Evolutionary conservation across 1,140 invertebrate genomes (phyloP).

Genomic region (Uloborus diversus): DNA sequence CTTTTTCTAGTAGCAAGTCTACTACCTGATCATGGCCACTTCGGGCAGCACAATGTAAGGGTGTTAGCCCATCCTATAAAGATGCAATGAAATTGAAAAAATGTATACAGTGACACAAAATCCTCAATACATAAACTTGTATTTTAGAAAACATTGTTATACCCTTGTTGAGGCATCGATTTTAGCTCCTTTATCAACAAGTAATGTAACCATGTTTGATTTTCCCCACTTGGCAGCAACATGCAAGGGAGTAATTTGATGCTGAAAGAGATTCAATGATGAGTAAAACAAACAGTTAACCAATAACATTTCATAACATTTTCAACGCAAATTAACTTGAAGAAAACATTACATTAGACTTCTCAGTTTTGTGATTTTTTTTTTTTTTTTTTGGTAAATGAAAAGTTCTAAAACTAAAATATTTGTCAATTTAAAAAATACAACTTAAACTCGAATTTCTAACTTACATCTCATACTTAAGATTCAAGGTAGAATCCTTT

Average conservation of each 20-base stretch:
- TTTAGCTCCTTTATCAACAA: conserved; percentile 90
- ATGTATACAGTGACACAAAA: not conserved
- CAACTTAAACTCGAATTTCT: no score
- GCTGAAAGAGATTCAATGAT: conserved; percentile 62
- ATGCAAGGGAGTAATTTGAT: conserved; percentile 76
- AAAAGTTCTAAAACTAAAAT: no score
- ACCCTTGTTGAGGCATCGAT: conserved; percentile 89
- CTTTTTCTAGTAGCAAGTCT: conserved; percentile 90
- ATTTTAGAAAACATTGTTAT: no score
- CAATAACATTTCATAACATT: not conserved
- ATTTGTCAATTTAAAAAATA: no score
- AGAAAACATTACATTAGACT: no score
- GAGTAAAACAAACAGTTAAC: not conserved
- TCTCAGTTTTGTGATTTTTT: no score
- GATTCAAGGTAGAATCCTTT: no score
- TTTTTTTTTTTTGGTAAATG: no score
- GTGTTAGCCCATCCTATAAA: conserved; percentile 85
- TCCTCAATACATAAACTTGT: no score
- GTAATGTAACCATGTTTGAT: conserved; percentile 92
- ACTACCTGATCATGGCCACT: conserved; percentile 98
- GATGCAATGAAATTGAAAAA: not conserved
- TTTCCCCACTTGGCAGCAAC: conserved; percentile 99
- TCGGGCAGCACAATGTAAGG: conserved; percentile 85
- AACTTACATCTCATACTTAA: no score
- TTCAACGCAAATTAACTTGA: no score